Base-by-base conservation (phyloP, 2,113 vertebrate species). In the Eulacestoma nigropectus region DNA sequence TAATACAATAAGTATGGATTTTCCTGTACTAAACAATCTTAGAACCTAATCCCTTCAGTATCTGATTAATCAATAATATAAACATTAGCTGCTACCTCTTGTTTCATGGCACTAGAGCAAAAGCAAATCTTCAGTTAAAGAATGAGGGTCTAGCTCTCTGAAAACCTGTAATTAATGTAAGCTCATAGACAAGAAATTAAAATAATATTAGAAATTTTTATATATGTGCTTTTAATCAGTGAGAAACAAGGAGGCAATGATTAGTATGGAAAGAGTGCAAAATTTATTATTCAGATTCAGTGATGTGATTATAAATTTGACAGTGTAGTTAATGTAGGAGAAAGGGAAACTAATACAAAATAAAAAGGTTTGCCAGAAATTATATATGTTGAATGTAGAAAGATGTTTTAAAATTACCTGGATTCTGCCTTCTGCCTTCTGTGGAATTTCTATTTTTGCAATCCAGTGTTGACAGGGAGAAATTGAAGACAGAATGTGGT, bases 11-110 rank as follows among this genome's bases (percentile, higher is more conserved):
- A 79, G 16, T 70, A 97, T 78, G 84, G 90, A 96, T 96, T 97
- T 96, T 90, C 56, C 37, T 87, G 65, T 88, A 73, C 93, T 91
- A 74, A 91, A 92, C 80, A 84, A 65, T 95, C 76, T 93, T 84
- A 94, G 46, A 91, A 77, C 60, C 32, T 95, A 97, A 84, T 93
- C 83, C 82, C 27, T 95, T 92, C 79, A 60, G 77, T 93, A 46
- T 44, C 56, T 89, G 65, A 95, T 96, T 95, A 83, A 95, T 97
- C 95, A 96, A 84, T 96, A 89, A 60, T 87, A 96, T 93, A 92
- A 93, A 96, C 89, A 92, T 96, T 97, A 95, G 33, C 35, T 88
- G 35, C 59, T 92, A 84, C 52, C 25, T 92, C 47, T 74, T 94
- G 32, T 92, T 53, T 89, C 57, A 69, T 30, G 81, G 21, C 35